phyloP scores from a whole-genome alignment of 92 coral and sea anemone species.

The Epizoanthus rinbou region DNA sequence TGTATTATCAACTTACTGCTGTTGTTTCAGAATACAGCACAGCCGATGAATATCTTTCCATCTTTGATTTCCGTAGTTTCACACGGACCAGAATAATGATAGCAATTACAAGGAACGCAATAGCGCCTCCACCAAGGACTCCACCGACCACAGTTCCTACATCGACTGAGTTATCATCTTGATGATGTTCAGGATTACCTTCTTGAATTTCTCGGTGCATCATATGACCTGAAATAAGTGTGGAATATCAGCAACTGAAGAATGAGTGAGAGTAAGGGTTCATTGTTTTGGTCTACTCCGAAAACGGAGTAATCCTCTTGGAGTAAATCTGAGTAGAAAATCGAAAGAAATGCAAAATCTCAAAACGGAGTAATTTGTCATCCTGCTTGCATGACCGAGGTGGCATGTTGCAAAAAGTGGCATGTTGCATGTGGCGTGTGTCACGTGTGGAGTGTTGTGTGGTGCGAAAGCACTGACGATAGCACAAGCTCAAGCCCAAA shows the following conservation, averaged over 20 bases:
- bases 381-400: no score
- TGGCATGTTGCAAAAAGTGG: no score
- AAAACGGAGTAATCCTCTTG: no score
- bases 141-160: conserved; percentile 61
- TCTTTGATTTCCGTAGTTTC: conserved; percentile 5
- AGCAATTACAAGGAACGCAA: conserved; percentile 50
- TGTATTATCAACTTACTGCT: background rate
- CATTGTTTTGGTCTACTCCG: no score
- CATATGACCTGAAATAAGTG: background rate
- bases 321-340: no score
- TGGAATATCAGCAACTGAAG: background rate
- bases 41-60: background rate
- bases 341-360: no score
- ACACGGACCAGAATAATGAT: background rate
- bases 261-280: background rate
- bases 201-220: background rate
- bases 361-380: no score
- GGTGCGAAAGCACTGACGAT: no score
- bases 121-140: conserved; percentile 48
- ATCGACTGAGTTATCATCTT: conserved; percentile 15
- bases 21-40: conserved; percentile 26
- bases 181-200: conserved; percentile 10
- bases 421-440: no score
- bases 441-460: no score
- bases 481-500: no score